These are phyloP conservation scores for Orthosia incerta DNA, from an alignment of 2,888 invertebrate genomes.

Conservation along the genomic window DNA sequence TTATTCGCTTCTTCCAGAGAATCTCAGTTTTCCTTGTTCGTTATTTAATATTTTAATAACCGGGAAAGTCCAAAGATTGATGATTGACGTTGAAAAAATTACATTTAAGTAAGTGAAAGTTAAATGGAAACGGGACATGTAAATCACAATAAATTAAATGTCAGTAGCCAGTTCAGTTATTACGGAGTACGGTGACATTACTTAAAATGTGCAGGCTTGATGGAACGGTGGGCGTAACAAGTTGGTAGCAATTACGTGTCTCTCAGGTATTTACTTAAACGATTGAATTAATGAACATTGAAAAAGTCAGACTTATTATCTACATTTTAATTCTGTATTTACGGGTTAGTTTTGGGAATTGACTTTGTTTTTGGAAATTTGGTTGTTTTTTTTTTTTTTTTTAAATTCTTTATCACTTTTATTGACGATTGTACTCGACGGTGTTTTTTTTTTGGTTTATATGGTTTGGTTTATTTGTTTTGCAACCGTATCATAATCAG, in stretches of 20 bases:
- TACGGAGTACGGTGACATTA: slow-evolving; percentile 55
- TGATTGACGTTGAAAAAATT: slow-evolving; percentile 52
- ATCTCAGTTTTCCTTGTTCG: slow-evolving; percentile 56
- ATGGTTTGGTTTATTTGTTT: neutral
- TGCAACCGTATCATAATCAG: neutral
- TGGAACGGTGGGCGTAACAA: slow-evolving; percentile 14
- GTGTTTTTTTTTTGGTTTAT: too few species aligned
- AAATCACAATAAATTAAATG: slow-evolving; percentile 59
- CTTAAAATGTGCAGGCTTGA: slow-evolving; percentile 41
- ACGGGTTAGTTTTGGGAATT: too few species aligned
- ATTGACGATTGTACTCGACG: too few species aligned
- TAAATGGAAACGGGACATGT: slow-evolving; percentile 57
- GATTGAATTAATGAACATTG: too few species aligned
- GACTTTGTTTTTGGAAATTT: neutral
- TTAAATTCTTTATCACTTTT: too few species aligned
- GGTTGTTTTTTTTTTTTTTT: too few species aligned
- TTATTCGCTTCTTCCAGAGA: slow-evolving; percentile 34
- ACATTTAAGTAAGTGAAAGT: slow-evolving; percentile 66
- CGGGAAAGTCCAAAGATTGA: slow-evolving; percentile 56
- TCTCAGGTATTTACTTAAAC: neutral
- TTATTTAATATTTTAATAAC: slow-evolving; percentile 62
- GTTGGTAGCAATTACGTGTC: slow-evolving; percentile 1
- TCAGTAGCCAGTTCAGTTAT: slow-evolving; percentile 61
- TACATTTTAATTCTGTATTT: too few species aligned
- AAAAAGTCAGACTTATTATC: too few species aligned